Evolutionary conservation across 2,888 invertebrate genomes (phyloP).

Genomic region (Kryphioiulus occultus): DNA sequence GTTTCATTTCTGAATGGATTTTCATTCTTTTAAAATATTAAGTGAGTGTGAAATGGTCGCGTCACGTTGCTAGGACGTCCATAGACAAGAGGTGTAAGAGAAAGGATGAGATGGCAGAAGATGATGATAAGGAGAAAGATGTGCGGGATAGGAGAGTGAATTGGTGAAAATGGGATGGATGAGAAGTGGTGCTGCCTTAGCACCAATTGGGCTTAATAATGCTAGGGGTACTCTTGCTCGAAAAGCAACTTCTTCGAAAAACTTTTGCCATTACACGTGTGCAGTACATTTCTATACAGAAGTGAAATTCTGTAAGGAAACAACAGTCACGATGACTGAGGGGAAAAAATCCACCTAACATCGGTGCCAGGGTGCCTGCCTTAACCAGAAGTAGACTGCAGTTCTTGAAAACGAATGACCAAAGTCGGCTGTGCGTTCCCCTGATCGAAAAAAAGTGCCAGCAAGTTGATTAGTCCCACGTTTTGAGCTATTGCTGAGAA

Average conservation of each 20-base stretch:
- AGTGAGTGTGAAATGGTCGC: conserved; percentile 33
- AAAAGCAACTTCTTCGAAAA: conserved; percentile 20
- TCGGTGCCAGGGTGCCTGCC: conserved; percentile 27
- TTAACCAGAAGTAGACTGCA: conserved; percentile 32
- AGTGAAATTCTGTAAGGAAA: conserved; percentile 28
- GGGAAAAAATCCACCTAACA: conserved; percentile 32
- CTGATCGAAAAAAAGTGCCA: neutral
- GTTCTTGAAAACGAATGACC: conserved; percentile 38
- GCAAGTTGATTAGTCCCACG: neutral
- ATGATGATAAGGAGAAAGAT: conserved; percentile 40
- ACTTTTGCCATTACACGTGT: conserved; percentile 40
- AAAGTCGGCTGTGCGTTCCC: conserved; percentile 20
- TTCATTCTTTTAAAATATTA: conserved; percentile 40
- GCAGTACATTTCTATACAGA: conserved; percentile 36
- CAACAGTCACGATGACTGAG: conserved; percentile 37
- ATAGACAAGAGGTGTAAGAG: conserved; percentile 20
- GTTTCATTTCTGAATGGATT: conserved; percentile 32
- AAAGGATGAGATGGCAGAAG: conserved; percentile 39
- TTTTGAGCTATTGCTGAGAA: neutral
- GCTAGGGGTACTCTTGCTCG: conserved; percentile 27
- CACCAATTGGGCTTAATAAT: conserved; percentile 37
- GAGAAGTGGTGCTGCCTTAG: conserved; percentile 18
- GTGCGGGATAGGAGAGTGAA: conserved; percentile 9
- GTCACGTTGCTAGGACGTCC: conserved; percentile 15
- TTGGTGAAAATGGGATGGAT: conserved; percentile 12